These are phyloP conservation scores for Arothron firmamentum DNA, from an alignment of 2,113 vertebrate genomes.

Conservation along the genomic window DNA sequence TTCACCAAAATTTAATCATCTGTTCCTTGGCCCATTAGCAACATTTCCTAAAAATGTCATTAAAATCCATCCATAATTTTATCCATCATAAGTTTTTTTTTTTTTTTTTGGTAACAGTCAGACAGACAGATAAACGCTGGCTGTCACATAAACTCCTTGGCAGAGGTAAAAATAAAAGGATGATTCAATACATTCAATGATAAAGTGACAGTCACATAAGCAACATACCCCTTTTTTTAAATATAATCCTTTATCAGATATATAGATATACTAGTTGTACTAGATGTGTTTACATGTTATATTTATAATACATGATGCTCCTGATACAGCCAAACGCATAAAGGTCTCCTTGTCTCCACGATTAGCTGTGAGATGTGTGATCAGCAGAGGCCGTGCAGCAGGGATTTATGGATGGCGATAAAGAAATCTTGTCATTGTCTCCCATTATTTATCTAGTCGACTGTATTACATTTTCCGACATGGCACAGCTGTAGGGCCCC, in stretches of 20 bases:
- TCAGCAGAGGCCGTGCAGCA: slow-evolving; percentile 41
- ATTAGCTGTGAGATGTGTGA: slow-evolving; percentile 52
- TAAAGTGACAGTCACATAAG: too few relatives aligned
- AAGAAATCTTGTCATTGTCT: slow-evolving; percentile 66
- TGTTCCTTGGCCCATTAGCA: too few relatives aligned
- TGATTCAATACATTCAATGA: too few relatives aligned
- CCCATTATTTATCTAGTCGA: slow-evolving; percentile 65
- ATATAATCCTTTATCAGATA: background rate
- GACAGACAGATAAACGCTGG: too few relatives aligned
- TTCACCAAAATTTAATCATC: too few relatives aligned
- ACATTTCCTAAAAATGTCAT: too few relatives aligned
- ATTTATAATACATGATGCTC: background rate
- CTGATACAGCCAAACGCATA: background rate
- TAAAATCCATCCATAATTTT: too few relatives aligned
- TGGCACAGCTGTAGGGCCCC: slow-evolving; percentile 23
- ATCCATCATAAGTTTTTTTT: too few relatives aligned
- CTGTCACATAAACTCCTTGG: too few relatives aligned
- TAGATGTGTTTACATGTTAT: background rate
- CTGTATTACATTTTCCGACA: slow-evolving; percentile 52
- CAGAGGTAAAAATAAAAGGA: background rate
- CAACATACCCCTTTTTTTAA: too few relatives aligned
- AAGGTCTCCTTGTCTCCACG: slow-evolving; percentile 31
- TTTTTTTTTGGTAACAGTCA: too few relatives aligned
- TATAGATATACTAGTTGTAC: background rate
- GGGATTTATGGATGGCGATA: slow-evolving; percentile 69